Evolutionary conservation across 1,140 invertebrate species (phyloP).

Genomic region (Drosophila truncata): DNA sequence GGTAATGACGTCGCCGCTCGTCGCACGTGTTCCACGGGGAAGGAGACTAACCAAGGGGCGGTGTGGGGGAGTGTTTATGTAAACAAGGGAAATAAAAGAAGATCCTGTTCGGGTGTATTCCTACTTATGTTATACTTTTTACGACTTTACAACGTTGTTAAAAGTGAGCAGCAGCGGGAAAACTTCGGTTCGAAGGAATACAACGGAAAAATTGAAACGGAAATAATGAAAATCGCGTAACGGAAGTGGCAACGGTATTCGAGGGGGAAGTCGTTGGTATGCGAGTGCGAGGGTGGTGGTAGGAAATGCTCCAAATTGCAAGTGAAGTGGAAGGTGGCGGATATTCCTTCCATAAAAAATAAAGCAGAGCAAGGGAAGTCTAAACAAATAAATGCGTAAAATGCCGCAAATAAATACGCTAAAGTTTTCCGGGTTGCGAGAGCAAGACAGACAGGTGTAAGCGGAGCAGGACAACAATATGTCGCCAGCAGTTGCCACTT

Average conservation of each 20-base stretch:
- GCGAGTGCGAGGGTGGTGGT: background rate
- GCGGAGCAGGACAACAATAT: slow-evolving; percentile 56
- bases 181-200: slow-evolving; percentile 62
- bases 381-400: slow-evolving; percentile 85
- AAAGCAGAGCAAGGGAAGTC: slow-evolving; percentile 37
- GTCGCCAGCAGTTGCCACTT: slow-evolving; percentile 74
- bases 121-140: slow-evolving; percentile 65
- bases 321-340: slow-evolving; percentile 54
- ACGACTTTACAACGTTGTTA: slow-evolving; percentile 82
- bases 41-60: no score
- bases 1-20: slow-evolving; percentile 59
- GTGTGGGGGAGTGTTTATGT: slow-evolving; percentile 48
- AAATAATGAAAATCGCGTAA: slow-evolving; percentile 84
- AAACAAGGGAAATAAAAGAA: slow-evolving; percentile 53
- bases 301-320: slow-evolving; percentile 50
- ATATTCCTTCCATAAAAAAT: slow-evolving; percentile 19
- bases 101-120: slow-evolving; percentile 39
- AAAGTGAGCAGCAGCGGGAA: slow-evolving; percentile 61
- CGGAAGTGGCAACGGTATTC: slow-evolving; percentile 80
- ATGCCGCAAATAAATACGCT: slow-evolving; percentile 82
- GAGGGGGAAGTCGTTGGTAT: background rate
- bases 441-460: slow-evolving; percentile 28
- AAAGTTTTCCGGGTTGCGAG: slow-evolving; percentile 38
- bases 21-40: slow-evolving; percentile 36
- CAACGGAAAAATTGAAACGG: slow-evolving; percentile 82